Conservation (phyloP, 2,113 vertebrate species). For the Lampris megalopsis region DNA sequence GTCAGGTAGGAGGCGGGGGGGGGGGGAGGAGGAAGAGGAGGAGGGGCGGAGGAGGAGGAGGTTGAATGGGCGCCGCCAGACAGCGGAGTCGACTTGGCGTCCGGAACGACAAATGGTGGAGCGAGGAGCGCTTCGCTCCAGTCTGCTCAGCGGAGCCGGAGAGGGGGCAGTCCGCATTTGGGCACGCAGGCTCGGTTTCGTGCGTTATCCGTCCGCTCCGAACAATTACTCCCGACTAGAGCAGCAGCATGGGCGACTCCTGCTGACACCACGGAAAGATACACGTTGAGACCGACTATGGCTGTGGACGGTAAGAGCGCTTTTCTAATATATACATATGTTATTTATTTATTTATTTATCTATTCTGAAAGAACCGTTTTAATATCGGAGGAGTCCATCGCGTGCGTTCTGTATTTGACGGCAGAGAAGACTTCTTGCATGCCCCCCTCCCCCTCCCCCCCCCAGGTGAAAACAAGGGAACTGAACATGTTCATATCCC, state of each 20-base stretch:
- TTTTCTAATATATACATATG: background rate
- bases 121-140: conserved; percentile 27
- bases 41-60: conserved; percentile 66
- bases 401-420: no score
- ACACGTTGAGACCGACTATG: conserved; percentile 81
- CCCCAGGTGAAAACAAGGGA: no score
- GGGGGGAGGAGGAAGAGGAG: conserved; percentile 17
- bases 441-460: no score
- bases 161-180: conserved; percentile 14
- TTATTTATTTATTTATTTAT: no score
- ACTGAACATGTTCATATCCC: no score
- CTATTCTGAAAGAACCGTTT: no score
- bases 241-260: conserved; percentile 71
- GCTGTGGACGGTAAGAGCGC: conserved; percentile 84
- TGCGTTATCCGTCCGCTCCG: conserved; percentile 28
- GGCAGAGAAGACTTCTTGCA: no score
- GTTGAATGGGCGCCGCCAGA: conserved; percentile 40
- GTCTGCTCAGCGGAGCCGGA: background rate
- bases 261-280: conserved; percentile 82
- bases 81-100: conserved; percentile 58
- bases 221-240: conserved; percentile 35
- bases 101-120: conserved; percentile 65
- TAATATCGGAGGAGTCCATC: no score
- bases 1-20: conserved; percentile 69
- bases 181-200: conserved; percentile 30